Base-by-base conservation (phyloP, 2,113 vertebrate genomes). In the Physeter macrocephalus region DNA sequence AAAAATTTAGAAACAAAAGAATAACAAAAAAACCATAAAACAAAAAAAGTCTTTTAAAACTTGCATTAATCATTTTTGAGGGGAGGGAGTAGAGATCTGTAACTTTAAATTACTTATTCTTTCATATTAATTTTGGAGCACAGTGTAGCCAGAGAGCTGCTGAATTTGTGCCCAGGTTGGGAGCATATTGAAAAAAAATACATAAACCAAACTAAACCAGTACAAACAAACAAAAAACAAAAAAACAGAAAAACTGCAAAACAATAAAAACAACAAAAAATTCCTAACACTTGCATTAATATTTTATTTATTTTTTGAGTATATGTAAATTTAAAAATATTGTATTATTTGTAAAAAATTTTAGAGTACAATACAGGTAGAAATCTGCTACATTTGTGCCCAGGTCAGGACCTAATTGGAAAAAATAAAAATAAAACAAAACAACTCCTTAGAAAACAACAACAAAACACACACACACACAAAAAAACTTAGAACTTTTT, bases 41-140 rank as follows among this genome's bases (percentile, higher is more conserved):
- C 12, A 31, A 43, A 93, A 93, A 95, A 71, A 14, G 2, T 41
- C 72, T 59, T 29, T 67, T 66, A 88, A 78, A 93, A 82, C 20
- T 93, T 81, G 5, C 43, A 92, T 66, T 62, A 83, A 82, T 94
- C 7, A 62, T 59, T 93, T 78, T 82, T 59, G 8, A 0, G 12
- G 3, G n/a, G 13, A 1, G 39, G 31, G 31, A 34, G n/a, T 87
- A 82, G 67, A 94, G 31, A 80, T 85, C 15, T 93, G 17, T 88
- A 91, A 87, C 61, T 61, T 92, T 87, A 71, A 49, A 74, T 75
- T 88, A 29, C 62, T 80, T 88, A 29, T 29, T 69, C 8, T 94
- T 80, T 88, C 43, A 57, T 93, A 41, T 88, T 52, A 88, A 88
- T 86, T 93, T 96, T 96, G 69, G 77, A 95, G 84, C 46, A 75